These are phyloP conservation scores for Lepus townsendii DNA, from an alignment of 2,797 vertebrate genomes.

Conservation along the genomic window DNA sequence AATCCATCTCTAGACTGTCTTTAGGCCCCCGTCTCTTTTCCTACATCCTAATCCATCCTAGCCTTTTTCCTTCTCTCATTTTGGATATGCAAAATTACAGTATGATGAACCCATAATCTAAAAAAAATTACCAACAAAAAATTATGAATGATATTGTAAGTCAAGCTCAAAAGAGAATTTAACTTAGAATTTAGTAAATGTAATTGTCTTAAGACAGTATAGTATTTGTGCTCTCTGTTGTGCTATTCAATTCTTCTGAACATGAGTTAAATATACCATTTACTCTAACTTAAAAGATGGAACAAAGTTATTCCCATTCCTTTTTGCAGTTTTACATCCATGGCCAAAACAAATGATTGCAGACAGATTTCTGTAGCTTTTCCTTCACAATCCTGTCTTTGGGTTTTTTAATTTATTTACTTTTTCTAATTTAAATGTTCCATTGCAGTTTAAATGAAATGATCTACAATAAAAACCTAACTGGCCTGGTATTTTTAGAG, in stretches of 20 bases:
- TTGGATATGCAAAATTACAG: slow-evolving; percentile 11
- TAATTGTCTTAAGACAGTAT: background rate
- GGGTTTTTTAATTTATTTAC: background rate
- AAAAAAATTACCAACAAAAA: slow-evolving; percentile 36
- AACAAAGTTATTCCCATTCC: slow-evolving; percentile 57
- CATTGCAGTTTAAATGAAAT: slow-evolving; percentile 72
- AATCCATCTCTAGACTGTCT: background rate
- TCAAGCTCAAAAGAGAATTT: slow-evolving; percentile 44
- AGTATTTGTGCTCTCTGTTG: slow-evolving; percentile 23
- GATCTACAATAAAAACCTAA: slow-evolving; percentile 78
- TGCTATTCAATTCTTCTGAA: slow-evolving; percentile 49
- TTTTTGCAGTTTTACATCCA: slow-evolving; percentile 63
- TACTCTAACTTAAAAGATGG: slow-evolving; percentile 58
- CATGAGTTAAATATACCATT: slow-evolving; percentile 46
- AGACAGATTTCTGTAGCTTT: slow-evolving; percentile 71
- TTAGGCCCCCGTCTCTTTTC: background rate
- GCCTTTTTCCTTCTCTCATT: slow-evolving; percentile 35
- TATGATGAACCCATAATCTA: background rate
- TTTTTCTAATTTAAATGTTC: slow-evolving; percentile 57
- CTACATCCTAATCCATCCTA: background rate
- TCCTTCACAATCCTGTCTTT: slow-evolving; percentile 74
- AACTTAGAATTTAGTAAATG: slow-evolving; percentile 33
- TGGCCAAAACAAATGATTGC: slow-evolving; percentile 64
- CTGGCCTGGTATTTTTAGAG: slow-evolving; percentile 80
- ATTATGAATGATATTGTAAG: slow-evolving; percentile 32